Conservation (phyloP, 1,140 invertebrate species). For the Procambarus clarkii region DNA sequence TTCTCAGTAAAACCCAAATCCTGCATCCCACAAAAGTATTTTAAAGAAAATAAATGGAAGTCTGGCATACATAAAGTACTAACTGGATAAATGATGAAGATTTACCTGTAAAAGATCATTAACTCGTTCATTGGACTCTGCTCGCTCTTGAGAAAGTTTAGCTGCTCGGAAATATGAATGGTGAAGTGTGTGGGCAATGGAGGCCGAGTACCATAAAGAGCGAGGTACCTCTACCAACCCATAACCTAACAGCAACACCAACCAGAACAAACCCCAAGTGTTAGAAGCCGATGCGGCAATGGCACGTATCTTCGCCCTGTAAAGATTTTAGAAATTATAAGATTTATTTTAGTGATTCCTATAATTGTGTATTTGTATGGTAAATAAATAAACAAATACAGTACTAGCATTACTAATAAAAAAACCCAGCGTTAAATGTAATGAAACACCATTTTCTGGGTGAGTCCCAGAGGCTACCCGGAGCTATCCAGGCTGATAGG, state of each 20-base stretch:
- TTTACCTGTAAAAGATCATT: constrained; percentile 95
- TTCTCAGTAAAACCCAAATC: too few species aligned
- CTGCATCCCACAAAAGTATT: not conserved
- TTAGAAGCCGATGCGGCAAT: constrained; percentile 97
- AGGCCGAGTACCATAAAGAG: constrained; percentile 74
- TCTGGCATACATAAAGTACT: not conserved
- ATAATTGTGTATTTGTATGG: too few species aligned
- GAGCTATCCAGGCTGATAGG: too few species aligned
- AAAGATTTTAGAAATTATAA: not conserved
- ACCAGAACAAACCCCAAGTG: constrained; percentile 98
- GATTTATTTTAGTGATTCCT: too few species aligned
- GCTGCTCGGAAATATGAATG: constrained; percentile 97
- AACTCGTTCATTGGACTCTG: constrained; percentile 96
- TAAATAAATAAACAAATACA: too few species aligned
- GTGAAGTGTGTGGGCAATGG: constrained; percentile 84
- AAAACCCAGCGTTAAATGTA: too few species aligned
- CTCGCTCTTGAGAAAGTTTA: constrained; percentile 97
- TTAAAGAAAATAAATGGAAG: not conserved
- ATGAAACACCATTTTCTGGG: too few species aligned
- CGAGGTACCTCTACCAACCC: constrained; percentile 96
- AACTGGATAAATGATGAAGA: not conserved
- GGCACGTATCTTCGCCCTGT: constrained; percentile 67
- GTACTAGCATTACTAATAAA: too few species aligned
- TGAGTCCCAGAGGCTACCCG: too few species aligned
- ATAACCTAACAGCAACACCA: constrained; percentile 96